These are phyloP conservation scores for Oscheius sp. DNA, from an alignment of 1,140 invertebrate genomes.

Conservation along the genomic window DNA sequence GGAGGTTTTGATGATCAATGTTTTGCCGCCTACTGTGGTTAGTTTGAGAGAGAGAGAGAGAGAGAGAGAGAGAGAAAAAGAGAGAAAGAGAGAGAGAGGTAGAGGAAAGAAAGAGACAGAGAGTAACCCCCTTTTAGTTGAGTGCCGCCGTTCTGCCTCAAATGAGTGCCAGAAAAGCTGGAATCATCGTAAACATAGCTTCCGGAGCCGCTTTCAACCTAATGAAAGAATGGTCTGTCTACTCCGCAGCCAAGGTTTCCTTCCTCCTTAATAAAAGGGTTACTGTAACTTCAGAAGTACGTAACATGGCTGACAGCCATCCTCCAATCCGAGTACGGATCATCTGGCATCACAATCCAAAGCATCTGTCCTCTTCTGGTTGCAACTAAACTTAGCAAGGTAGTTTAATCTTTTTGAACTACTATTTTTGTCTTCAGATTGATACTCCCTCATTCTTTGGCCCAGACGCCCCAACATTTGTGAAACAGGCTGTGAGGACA, in stretches of 20 bases:
- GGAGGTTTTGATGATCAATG: conserved; percentile 51
- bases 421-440: not conserved
- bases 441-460: conserved; percentile 46
- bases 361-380: conserved; percentile 56
- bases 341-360: conserved; percentile 49
- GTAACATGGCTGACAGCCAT: conserved; percentile 44
- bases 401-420: not conserved
- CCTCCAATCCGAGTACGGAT: conserved; percentile 51
- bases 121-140: conserved; percentile 20
- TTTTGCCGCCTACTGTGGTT: conserved; percentile 36
- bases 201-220: conserved; percentile 33
- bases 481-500: conserved; percentile 45
- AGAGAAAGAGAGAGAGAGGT: not conserved
- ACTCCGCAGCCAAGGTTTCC: conserved; percentile 54
- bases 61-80: not conserved
- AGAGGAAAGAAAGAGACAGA: not conserved
- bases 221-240: conserved; percentile 48
- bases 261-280: not conserved
- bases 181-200: conserved; percentile 47
- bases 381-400: conserved; percentile 58
- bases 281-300: conserved; percentile 44
- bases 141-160: conserved; percentile 39
- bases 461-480: conserved; percentile 47
- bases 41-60: not conserved
- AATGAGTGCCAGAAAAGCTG: conserved; percentile 42